A percentile compares a stretch with the other conserved stretches of the same genome.
Evolutionary conservation across 53 echinoderm and acorn worm species (phyloP).

Genomic region (Crossaster papposus): DNA sequence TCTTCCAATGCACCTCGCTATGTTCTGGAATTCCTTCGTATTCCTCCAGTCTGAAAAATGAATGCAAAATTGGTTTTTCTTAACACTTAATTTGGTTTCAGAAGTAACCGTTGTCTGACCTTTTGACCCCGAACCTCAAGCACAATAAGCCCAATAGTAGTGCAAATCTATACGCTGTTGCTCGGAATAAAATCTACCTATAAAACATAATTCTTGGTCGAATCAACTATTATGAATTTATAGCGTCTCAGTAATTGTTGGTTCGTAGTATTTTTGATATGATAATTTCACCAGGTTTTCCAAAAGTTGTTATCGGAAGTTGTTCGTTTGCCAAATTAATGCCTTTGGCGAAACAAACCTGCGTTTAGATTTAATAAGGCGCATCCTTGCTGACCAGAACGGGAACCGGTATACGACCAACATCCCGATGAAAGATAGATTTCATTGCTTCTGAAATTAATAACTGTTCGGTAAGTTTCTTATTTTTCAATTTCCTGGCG

Average conservation of each 20-base stretch:
- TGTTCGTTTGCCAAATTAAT: neutral
- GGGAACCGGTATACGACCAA: neutral
- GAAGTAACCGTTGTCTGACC: neutral
- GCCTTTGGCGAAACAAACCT: neutral
- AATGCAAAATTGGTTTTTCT: too few relatives aligned
- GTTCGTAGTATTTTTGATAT: too few relatives aligned
- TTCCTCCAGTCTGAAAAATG: too few relatives aligned
- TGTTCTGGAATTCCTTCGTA: too few relatives aligned
- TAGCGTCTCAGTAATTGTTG: too few relatives aligned
- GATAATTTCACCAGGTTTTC: neutral
- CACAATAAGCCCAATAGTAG: too few relatives aligned
- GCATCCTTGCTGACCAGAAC: neutral
- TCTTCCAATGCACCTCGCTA: too few relatives aligned
- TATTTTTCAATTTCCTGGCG: neutral
- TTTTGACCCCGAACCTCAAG: neutral
- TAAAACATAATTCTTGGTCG: too few relatives aligned
- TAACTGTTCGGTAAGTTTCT: neutral
- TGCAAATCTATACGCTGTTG: neutral
- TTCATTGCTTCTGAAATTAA: neutral
- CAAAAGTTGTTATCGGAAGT: neutral
- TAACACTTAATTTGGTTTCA: neutral
- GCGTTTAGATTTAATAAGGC: neutral
- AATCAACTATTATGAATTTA: too few relatives aligned
- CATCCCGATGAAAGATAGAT: slow-evolving; percentile 5
- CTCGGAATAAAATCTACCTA: neutral